These are phyloP conservation scores for Porites australiensis DNA, from an alignment of 64 coral and sea anemone genomes.

Conservation along the genomic window DNA sequence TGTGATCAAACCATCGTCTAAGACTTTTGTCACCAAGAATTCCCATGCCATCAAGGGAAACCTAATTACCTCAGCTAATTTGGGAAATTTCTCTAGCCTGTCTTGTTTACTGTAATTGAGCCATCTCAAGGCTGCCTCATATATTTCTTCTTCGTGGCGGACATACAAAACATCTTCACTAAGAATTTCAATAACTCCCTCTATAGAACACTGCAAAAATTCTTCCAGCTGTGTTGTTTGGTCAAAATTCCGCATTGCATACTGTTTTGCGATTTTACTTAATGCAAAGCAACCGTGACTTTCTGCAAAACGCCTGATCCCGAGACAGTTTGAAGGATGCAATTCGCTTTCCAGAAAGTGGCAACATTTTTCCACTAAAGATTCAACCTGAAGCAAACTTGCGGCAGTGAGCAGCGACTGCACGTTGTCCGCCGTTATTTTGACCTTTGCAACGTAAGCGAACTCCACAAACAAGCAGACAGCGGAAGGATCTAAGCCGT, in stretches of 20 bases:
- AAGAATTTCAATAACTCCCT: constrained; percentile 76
- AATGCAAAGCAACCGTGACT: constrained; percentile 76
- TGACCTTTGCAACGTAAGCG: constrained; percentile 76
- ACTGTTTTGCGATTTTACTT: constrained; percentile 69
- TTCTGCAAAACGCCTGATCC: constrained; percentile 85
- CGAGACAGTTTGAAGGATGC: constrained; percentile 92
- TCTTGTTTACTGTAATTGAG: constrained; percentile 59
- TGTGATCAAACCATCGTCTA: constrained; percentile 78
- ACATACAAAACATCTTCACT: constrained; percentile 87
- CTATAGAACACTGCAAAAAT: constrained; percentile 67
- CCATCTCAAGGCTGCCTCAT: constrained; percentile 75
- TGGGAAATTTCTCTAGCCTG: constrained; percentile 60
- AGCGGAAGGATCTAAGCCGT: constrained; percentile 81
- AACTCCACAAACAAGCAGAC: constrained; percentile 71
- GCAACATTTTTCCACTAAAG: constrained; percentile 73
- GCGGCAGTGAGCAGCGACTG: constrained; percentile 86
- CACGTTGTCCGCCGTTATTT: constrained; percentile 88
- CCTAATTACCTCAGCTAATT: constrained; percentile 62
- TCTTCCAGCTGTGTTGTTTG: constrained; percentile 80
- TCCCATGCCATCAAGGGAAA: constrained; percentile 83
- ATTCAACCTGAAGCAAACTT: constrained; percentile 82
- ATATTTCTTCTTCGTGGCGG: constrained; percentile 72
- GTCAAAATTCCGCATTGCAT: constrained; percentile 85
- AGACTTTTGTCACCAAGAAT: constrained; percentile 80
- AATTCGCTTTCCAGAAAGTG: constrained; percentile 87